These are phyloP conservation scores for Zaprionus ornatus DNA, from an alignment of 1,140 invertebrate species.

Conservation along the genomic window DNA sequence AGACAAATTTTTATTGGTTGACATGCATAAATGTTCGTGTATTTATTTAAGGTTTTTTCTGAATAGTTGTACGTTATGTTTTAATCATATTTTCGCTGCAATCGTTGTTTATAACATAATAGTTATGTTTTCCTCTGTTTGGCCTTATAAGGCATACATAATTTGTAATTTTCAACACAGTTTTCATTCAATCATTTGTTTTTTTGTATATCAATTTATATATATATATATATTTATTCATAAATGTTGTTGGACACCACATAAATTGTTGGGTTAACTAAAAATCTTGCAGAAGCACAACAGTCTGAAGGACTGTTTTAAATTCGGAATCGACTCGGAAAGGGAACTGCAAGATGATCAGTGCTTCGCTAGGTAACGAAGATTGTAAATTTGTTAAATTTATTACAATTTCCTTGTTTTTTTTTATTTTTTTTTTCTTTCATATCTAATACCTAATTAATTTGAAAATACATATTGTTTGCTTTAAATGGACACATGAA, in stretches of 20 bases:
- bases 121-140: slow-evolving; percentile 58
- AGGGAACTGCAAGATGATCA: slow-evolving; percentile 22
- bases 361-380: slow-evolving; percentile 35
- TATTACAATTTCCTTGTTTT: slow-evolving; percentile 24
- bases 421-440: slow-evolving; percentile 7
- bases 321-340: slow-evolving; percentile 29
- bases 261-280: slow-evolving; percentile 37
- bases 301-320: slow-evolving; percentile 3
- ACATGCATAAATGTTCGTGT: slow-evolving; percentile 46
- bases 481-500: slow-evolving; percentile 74
- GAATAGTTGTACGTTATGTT: slow-evolving; percentile 22
- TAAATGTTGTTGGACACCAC: slow-evolving; percentile 47
- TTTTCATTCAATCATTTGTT: slow-evolving; percentile 38
- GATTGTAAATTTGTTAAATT: slow-evolving; percentile 35
- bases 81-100: slow-evolving; percentile 28
- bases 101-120: slow-evolving; percentile 63
- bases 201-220: slow-evolving; percentile 22
- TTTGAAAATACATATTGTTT: slow-evolving; percentile 65
- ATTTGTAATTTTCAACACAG: slow-evolving; percentile 79
- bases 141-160: slow-evolving; percentile 61
- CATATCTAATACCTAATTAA: slow-evolving; percentile 49
- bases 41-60: slow-evolving; percentile 29
- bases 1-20: slow-evolving; percentile 54
- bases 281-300: slow-evolving; percentile 16
- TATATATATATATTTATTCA: slow-evolving; percentile 34